A percentile compares a stretch with the other conserved stretches of the same genome.
Conservation (phyloP, 2,888 invertebrate species). For the Polyommatus icarus region DNA sequence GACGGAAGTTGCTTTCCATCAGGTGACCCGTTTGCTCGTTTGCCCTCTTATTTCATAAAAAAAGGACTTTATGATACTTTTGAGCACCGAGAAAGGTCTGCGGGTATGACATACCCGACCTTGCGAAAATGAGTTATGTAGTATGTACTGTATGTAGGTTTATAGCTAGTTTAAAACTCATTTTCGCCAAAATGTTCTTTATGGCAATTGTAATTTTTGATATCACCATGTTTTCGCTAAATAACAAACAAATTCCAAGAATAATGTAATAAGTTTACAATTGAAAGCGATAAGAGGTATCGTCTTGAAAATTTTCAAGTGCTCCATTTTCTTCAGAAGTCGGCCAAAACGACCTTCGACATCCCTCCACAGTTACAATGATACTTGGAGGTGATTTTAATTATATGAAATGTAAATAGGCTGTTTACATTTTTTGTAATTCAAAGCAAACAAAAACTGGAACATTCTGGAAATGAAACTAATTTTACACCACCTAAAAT, state of each 20-base stretch:
- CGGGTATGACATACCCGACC: too few relatives aligned
- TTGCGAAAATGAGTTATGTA: too few relatives aligned
- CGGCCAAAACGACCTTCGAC: constrained; percentile 20
- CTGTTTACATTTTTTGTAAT: neutral
- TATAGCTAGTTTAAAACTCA: too few relatives aligned
- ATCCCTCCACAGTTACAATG: constrained; percentile 11
- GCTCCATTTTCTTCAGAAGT: constrained; percentile 9
- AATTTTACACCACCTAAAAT: neutral
- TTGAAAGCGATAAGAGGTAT: constrained; percentile 1
- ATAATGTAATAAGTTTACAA: constrained; percentile 8
- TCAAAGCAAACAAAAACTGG: neutral
- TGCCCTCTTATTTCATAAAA: too few relatives aligned
- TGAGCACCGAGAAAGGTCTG: too few relatives aligned
- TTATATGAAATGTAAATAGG: constrained; percentile 26
- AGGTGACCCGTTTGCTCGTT: too few relatives aligned
- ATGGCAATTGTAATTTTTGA: neutral
- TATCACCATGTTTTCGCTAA: neutral
- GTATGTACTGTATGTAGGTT: too few relatives aligned
- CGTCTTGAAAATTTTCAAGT: constrained; percentile 24
- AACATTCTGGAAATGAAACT: neutral
- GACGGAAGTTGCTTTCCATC: too few relatives aligned
- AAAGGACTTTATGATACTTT: too few relatives aligned
- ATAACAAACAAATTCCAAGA: constrained; percentile 11
- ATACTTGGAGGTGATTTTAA: constrained; percentile 12
- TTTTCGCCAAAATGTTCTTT: too few relatives aligned